Evolutionary conservation across 2,888 invertebrate genomes (phyloP), one percentile per base, ranked within the genome.

Genomic region (Caenorhabditis uteleia): DNA sequence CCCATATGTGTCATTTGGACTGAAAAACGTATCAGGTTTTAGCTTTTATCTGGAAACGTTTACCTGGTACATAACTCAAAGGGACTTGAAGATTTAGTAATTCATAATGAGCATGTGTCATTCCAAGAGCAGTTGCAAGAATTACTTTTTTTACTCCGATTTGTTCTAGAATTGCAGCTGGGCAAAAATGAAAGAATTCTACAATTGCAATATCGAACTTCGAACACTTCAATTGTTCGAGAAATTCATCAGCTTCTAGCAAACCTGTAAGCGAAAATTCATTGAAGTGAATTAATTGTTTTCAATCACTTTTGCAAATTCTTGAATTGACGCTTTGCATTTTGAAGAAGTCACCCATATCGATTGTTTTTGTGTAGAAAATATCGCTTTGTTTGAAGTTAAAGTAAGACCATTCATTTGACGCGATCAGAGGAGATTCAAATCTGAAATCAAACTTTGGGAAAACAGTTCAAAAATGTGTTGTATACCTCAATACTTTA

Each of bases 161-260:
- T 12, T 42, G 8, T 25, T 53, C 44, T 34, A 53, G 25, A 16
- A 53, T 44, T 39, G 51, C 66, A 25, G 60, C 66, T 23, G 66
- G 66, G 23, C 66, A 66, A 27, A 66, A 66, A 46, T 66, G 59
- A 23, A 61, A 61, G 42, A 66, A 51, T 31, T 66, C 66, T 4
- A 66, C 29, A 8, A 66, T 18, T 2, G 42, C 56, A 8, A 66
- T 14, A 39, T 66, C 66, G 29, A 61, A 66, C 16, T 50, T 42
- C 10, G 39, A 20, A 26, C n/a, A 18, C 42, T 45, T 36, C 33
- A 66, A 25, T 18, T 12, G 10, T 12, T 36, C 16, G 36, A 66
- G 16, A 21, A 66, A 36, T 1, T 44, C 3, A 8, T 20, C 16
- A 26, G 60, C 60, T 26, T 50, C 38, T 20, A 66, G 25, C 48